These are phyloP conservation scores for Thripadectes ignobilis DNA, from an alignment of 2,797 vertebrate species.

Conservation along the genomic window DNA sequence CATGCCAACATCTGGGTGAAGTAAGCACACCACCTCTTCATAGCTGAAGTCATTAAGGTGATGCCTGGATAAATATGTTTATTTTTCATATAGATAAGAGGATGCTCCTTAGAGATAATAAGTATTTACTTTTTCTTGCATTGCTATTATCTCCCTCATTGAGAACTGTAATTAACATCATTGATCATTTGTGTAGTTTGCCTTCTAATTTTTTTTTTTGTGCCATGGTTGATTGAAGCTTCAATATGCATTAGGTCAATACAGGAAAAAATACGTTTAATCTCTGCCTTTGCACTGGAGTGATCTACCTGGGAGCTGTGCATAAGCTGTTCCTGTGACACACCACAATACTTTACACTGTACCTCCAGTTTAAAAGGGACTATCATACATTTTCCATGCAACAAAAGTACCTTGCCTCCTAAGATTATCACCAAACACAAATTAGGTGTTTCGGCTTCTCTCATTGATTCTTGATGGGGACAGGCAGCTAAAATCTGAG, in stretches of 20 bases:
- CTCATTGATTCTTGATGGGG: background rate
- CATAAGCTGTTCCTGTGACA: background rate
- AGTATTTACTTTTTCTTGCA: constrained; percentile 39
- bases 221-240: background rate
- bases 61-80: constrained; percentile 43
- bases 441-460: background rate
- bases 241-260: background rate
- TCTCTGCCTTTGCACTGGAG: background rate
- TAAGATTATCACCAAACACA: background rate
- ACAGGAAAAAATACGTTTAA: background rate
- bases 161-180: constrained; percentile 39
- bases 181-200: background rate
- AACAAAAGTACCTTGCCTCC: background rate
- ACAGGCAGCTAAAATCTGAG: background rate
- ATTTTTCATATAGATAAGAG: constrained; percentile 45
- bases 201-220: background rate
- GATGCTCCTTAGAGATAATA: constrained; percentile 38
- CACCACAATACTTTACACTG: background rate
- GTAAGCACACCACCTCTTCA: background rate
- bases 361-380: background rate
- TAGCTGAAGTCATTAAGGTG: constrained; percentile 9
- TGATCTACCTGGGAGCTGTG: background rate
- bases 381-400: background rate
- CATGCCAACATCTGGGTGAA: background rate
- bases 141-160: constrained; percentile 17